phyloP scores from a whole-genome alignment of 2,113 vertebrate species.

The Limnothrissa miodon region DNA sequence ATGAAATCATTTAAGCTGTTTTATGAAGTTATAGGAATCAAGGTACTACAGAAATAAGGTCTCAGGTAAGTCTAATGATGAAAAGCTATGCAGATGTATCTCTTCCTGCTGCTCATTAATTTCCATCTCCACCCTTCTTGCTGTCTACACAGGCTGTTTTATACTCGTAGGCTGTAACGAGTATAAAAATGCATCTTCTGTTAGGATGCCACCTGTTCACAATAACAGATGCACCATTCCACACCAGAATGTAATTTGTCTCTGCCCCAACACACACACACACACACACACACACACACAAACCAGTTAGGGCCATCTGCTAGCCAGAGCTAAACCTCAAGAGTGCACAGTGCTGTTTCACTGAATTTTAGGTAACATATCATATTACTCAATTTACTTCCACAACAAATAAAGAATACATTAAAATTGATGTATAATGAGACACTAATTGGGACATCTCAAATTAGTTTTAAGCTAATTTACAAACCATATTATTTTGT shows the following conservation, averaged over 20 bases:
- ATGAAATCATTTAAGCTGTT: not conserved
- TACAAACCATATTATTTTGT: not conserved
- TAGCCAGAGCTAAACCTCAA: not conserved
- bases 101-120: constrained; percentile 5
- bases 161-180: not conserved
- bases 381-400: not conserved
- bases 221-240: constrained; percentile 49
- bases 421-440: not conserved
- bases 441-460: not conserved
- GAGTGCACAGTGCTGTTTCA: not conserved
- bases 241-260: constrained; percentile 54
- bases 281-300: constrained; percentile 1
- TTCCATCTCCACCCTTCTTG: constrained; percentile 27
- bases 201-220: constrained; percentile 52
- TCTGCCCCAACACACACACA: constrained; percentile 46
- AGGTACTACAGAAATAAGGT: not conserved
- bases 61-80: not conserved
- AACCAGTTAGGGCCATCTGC: not conserved
- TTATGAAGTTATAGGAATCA: not conserved
- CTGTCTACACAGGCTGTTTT: constrained; percentile 14
- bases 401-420: not conserved
- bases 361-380: not conserved
- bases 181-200: constrained; percentile 47
- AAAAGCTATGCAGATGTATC: not conserved
- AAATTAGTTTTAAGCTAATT: not conserved